Conservation (phyloP, 2,888 invertebrate genomes). For the Hydroisotoma schaefferi region DNA sequence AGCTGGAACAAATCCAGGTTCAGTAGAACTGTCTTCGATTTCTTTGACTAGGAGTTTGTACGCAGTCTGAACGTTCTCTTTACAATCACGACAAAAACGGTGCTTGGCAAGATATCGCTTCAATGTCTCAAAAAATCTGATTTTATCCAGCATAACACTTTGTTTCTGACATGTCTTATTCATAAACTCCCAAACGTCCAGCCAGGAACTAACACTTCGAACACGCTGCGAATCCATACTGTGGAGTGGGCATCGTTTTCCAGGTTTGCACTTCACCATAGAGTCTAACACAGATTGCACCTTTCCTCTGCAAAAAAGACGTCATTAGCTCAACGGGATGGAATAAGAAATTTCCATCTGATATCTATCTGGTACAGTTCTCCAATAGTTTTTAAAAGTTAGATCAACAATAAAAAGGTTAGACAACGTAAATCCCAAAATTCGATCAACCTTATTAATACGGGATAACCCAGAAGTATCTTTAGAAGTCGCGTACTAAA, state of each 20-base stretch:
- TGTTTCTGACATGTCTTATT: constrained; percentile 53
- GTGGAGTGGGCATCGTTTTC: constrained; percentile 78
- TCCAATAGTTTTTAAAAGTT: no score
- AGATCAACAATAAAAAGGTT: no score
- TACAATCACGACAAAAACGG: constrained; percentile 82
- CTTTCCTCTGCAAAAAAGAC: constrained; percentile 39
- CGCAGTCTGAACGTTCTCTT: constrained; percentile 81
- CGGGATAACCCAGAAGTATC: no score
- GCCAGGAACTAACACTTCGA: constrained; percentile 62
- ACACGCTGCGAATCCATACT: constrained; percentile 82
- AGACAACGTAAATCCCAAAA: no score
- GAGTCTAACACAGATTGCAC: constrained; percentile 41
- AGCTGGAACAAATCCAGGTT: constrained; percentile 83
- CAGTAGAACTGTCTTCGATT: constrained; percentile 68
- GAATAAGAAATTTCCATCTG: no score
- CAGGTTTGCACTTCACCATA: constrained; percentile 44
- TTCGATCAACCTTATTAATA: no score
- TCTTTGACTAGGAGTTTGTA: constrained; percentile 75
- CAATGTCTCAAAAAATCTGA: constrained; percentile 76
- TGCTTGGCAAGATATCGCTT: constrained; percentile 85
- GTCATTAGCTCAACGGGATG: neutral
- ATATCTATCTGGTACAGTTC: no score
- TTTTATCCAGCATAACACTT: constrained; percentile 80
- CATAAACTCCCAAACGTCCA: constrained; percentile 65
- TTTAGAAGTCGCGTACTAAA: no score